Evolutionary conservation across 1,140 invertebrate species (phyloP).

Genomic region (Drosophila tropicalis): DNA sequence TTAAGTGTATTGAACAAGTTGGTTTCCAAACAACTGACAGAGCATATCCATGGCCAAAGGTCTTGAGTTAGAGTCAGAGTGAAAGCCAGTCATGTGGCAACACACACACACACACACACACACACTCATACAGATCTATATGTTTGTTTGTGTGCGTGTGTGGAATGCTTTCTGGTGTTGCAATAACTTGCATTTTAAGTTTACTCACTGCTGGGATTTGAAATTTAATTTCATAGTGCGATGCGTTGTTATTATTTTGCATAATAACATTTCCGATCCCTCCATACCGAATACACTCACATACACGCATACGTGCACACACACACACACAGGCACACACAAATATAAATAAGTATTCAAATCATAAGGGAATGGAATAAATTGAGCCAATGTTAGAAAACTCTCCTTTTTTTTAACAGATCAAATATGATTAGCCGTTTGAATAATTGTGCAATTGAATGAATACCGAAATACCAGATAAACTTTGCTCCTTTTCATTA

Average conservation of each 20-base stretch:
- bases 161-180: slow-evolving; percentile 36
- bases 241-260: slow-evolving; percentile 81
- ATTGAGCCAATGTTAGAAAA: slow-evolving; percentile 7
- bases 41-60: slow-evolving; percentile 25
- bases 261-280: slow-evolving; percentile 74
- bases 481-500: no score
- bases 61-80: slow-evolving; percentile 45
- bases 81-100: slow-evolving; percentile 76
- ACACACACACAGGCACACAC: background rate
- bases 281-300: background rate
- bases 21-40: background rate
- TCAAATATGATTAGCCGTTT: no score
- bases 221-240: slow-evolving; percentile 82
- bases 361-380: background rate
- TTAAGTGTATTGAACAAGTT: background rate
- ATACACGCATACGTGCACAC: background rate
- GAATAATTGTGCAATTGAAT: no score
- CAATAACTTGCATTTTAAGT: slow-evolving; percentile 81
- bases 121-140: slow-evolving; percentile 9
- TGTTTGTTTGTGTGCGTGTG: background rate
- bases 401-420: background rate
- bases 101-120: slow-evolving; percentile 34
- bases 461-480: no score
- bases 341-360: background rate
- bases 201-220: slow-evolving; percentile 78